A percentile compares a stretch with the other conserved stretches of the same genome.
Conservation (phyloP, 2,797 vertebrate genomes). For the Meriones psammophilus region DNA sequence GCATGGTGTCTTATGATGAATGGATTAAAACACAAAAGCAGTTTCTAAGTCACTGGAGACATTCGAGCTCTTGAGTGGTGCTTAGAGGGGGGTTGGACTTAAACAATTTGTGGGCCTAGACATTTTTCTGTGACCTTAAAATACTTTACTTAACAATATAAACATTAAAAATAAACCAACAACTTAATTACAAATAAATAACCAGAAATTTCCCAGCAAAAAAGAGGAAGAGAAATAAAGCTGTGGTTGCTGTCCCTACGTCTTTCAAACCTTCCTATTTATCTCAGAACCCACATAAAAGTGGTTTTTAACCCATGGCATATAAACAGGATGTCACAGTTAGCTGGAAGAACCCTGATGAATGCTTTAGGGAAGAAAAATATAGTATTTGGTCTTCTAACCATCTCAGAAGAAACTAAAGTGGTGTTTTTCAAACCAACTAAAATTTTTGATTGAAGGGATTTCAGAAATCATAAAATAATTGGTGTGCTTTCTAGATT, state of each 20-base stretch:
- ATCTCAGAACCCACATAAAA: constrained; percentile 70
- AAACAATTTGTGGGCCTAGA: constrained; percentile 5
- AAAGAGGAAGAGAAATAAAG: constrained; percentile 69
- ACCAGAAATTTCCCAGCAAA: constrained; percentile 66
- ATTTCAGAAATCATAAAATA: constrained; percentile 12
- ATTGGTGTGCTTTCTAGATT: neutral
- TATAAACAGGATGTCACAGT: constrained; percentile 75
- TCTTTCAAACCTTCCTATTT: constrained; percentile 49
- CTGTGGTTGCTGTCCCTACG: constrained; percentile 3
- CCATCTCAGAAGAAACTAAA: neutral
- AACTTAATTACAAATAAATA: constrained; percentile 56
- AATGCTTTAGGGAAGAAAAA: neutral
- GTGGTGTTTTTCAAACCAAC: constrained; percentile 26
- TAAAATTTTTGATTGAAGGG: constrained; percentile 26
- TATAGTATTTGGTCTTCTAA: neutral
- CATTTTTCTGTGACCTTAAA: neutral
- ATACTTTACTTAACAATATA: neutral
- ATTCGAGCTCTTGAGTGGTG: neutral
- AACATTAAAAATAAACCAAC: neutral
- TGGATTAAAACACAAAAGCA: no score
- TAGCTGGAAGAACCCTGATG: constrained; percentile 34
- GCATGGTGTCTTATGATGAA: neutral
- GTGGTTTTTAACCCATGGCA: constrained; percentile 52
- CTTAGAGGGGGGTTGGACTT: neutral
- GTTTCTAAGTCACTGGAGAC: neutral